Evolutionary conservation across 1,140 invertebrate genomes (phyloP).

Genomic region (Saxidomus purpurata): DNA sequence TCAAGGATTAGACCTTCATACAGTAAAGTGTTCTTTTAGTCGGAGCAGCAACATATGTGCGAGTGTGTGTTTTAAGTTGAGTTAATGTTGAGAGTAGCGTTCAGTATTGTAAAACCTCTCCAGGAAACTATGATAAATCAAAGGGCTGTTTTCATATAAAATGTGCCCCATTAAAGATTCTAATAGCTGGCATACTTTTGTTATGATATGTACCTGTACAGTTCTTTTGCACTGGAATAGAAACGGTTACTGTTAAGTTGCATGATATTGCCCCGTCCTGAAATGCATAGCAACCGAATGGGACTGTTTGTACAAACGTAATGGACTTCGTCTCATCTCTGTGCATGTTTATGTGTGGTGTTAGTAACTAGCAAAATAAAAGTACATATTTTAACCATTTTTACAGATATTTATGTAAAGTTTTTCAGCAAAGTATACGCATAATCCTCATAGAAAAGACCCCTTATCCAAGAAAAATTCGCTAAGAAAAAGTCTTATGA

Average conservation of each 20-base stretch:
- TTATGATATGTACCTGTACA: not conserved
- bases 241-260: not conserved
- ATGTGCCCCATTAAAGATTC: no score
- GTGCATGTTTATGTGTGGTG: slow-evolving; percentile 7
- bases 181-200: no score
- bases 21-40: no score
- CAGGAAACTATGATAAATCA: no score
- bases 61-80: no score
- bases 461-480: not conserved
- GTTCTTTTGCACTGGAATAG: not conserved
- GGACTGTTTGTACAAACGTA: not conserved
- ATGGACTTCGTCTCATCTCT: slow-evolving; percentile 8
- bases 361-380: not conserved
- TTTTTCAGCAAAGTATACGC: not conserved
- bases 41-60: no score
- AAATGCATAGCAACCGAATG: not conserved
- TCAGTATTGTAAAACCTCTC: no score
- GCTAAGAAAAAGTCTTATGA: not conserved
- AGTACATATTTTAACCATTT: not conserved
- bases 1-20: not conserved
- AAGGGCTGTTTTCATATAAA: no score
- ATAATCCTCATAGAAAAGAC: not conserved
- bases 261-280: not conserved
- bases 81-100: no score
- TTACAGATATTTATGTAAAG: no score